These are phyloP conservation scores for Catagonus wagneri DNA, from an alignment of 2,113 vertebrate genomes.

Conservation along the genomic window DNA sequence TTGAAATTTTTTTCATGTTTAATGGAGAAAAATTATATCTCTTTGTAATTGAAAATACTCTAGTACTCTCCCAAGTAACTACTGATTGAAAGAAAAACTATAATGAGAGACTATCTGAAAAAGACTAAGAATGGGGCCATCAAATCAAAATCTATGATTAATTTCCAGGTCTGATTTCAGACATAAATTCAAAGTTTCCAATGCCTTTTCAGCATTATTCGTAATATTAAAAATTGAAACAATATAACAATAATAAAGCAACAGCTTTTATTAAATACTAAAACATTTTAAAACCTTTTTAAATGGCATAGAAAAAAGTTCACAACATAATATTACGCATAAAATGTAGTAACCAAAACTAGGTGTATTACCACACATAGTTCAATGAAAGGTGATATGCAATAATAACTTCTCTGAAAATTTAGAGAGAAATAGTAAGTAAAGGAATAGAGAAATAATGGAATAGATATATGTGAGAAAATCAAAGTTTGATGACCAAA, in stretches of 20 bases:
- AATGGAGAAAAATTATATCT: neutral
- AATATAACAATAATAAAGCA: neutral
- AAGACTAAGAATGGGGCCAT: neutral
- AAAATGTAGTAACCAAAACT: slow-evolving; percentile 1
- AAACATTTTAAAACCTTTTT: neutral
- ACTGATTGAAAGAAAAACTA: neutral
- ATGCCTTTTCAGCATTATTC: neutral
- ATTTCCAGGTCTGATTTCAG: neutral
- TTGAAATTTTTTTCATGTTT: neutral
- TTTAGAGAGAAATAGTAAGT: neutral
- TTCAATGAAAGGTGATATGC: neutral
- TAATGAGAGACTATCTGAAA: neutral
- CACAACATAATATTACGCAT: neutral
- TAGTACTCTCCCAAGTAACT: neutral
- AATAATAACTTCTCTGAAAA: neutral
- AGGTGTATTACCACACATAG: neutral
- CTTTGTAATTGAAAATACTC: neutral
- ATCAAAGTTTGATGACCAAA: neutral
- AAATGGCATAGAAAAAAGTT: neutral
- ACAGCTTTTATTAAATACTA: neutral
- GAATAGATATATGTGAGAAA: neutral
- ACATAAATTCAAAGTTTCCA: neutral
- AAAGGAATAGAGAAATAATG: neutral
- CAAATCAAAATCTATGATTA: neutral
- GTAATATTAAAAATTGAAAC: neutral